Conservation (phyloP, 2,888 invertebrate species). For the Ormyrus pomaceus region DNA sequence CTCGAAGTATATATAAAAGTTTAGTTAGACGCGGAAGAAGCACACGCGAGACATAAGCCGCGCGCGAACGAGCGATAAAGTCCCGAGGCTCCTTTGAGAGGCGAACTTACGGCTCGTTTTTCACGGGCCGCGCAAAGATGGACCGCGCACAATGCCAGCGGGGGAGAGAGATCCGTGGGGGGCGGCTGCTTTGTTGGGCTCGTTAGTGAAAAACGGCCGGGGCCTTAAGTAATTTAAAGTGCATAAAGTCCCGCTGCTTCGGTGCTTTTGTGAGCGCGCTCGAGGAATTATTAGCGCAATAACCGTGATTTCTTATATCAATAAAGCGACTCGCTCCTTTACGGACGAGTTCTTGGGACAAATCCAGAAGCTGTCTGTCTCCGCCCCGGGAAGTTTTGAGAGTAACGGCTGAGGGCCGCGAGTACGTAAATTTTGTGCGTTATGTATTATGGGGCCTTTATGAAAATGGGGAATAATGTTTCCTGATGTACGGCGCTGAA, state of each 20-base stretch:
- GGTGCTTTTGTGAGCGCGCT: constrained; percentile 11
- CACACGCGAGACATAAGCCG: no score
- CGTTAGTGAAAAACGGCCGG: constrained; percentile 20
- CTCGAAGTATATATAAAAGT: no score
- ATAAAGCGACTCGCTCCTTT: constrained; percentile 16
- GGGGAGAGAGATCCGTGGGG: no score
- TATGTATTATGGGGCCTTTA: no score
- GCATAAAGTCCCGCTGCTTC: constrained; percentile 30
- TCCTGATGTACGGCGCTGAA: no score
- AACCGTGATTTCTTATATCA: constrained; percentile 37
- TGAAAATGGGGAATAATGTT: no score
- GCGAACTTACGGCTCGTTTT: constrained; percentile 30
- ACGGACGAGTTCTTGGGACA: constrained; percentile 20
- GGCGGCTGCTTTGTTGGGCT: constrained; percentile 30
- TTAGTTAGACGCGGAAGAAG: no score
- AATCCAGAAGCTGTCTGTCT: neutral
- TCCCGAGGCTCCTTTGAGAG: neutral
- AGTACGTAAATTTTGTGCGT: no score
- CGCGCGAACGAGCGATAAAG: no score
- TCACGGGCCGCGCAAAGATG: constrained; percentile 39
- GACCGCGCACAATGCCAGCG: neutral
- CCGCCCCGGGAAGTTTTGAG: neutral
- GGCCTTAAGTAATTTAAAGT: constrained; percentile 39
- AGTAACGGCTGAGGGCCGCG: neutral
- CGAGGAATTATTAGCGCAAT: constrained; percentile 39